A percentile compares a stretch with the other conserved stretches of the same genome.
phyloP scores from a whole-genome alignment of 2,797 vertebrate species.

The Carcharodon carcharias region DNA sequence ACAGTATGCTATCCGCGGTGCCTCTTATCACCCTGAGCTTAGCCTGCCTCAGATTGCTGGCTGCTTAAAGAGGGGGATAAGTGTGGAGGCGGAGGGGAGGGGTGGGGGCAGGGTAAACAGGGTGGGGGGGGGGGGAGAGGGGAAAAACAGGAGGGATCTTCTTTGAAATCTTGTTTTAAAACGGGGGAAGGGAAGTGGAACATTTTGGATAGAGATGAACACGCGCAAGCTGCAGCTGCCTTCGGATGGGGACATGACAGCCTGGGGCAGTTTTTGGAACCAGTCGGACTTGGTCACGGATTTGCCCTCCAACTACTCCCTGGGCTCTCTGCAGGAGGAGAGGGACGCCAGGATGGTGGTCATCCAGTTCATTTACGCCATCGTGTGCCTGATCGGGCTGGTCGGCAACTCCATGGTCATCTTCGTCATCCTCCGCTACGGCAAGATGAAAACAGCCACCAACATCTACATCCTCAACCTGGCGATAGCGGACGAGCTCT shows the following conservation, averaged over 20 bases:
- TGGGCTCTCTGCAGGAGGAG: neutral
- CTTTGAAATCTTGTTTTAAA: too few relatives aligned
- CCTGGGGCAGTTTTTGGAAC: slow-evolving; percentile 39
- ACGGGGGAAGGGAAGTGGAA: too few relatives aligned
- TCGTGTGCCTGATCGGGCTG: slow-evolving; percentile 48
- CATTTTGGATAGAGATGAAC: neutral
- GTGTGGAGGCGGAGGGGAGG: neutral
- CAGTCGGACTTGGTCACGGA: slow-evolving; percentile 41
- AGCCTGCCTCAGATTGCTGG: neutral
- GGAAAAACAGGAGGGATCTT: neutral
- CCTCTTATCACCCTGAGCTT: too few relatives aligned
- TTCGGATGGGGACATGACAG: slow-evolving; percentile 44
- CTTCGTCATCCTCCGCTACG: slow-evolving; percentile 48
- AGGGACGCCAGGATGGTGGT: slow-evolving; percentile 42
- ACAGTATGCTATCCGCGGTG: neutral
- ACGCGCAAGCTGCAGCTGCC: slow-evolving; percentile 26
- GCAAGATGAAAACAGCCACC: slow-evolving; percentile 52
- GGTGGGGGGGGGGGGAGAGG: neutral
- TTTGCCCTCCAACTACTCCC: neutral
- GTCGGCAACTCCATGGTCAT: slow-evolving; percentile 50
- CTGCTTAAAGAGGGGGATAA: too few relatives aligned
- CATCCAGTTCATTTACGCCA: slow-evolving; percentile 47
- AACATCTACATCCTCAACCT: slow-evolving; percentile 50
- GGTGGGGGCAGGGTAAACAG: neutral
- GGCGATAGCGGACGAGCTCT: slow-evolving; percentile 46